Conservation (phyloP, 2,888 invertebrate genomes). For the Exocentrus adspersus region DNA sequence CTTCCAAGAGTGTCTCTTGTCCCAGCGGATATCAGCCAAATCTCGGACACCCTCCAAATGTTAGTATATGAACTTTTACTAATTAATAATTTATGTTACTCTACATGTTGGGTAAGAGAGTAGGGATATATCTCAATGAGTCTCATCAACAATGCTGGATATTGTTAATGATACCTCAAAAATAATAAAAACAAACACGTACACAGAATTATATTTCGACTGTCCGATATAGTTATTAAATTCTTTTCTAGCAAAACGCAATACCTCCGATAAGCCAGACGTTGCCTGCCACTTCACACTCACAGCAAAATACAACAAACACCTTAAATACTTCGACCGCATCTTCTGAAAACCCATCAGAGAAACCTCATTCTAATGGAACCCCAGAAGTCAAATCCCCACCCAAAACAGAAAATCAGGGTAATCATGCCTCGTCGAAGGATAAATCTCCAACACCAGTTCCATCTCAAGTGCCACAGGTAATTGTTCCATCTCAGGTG, state of each 20-base stretch:
- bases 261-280: conserved; percentile 54
- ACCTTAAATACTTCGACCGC: conserved; percentile 23
- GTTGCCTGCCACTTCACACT: conserved; percentile 45
- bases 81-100: too few species aligned
- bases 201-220: too few species aligned
- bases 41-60: conserved; percentile 54
- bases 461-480: conserved; percentile 18
- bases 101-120: too few species aligned
- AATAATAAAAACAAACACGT: too few species aligned
- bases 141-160: too few species aligned
- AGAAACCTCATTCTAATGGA: conserved; percentile 59
- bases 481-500: background rate
- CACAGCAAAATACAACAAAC: conserved; percentile 17
- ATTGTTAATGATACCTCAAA: too few species aligned
- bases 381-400: conserved; percentile 51
- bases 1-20: conserved; percentile 54
- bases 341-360: conserved; percentile 37
- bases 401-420: conserved; percentile 43
- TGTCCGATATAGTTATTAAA: too few species aligned
- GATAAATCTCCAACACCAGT: conserved; percentile 39
- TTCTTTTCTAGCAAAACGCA: conserved; percentile 46
- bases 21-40: conserved; percentile 54
- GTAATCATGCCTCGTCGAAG: conserved; percentile 48
- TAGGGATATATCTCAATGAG: too few species aligned
- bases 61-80: conserved; percentile 37